Conservation (phyloP, 1,140 invertebrate species). For the Lethrus apterus region DNA sequence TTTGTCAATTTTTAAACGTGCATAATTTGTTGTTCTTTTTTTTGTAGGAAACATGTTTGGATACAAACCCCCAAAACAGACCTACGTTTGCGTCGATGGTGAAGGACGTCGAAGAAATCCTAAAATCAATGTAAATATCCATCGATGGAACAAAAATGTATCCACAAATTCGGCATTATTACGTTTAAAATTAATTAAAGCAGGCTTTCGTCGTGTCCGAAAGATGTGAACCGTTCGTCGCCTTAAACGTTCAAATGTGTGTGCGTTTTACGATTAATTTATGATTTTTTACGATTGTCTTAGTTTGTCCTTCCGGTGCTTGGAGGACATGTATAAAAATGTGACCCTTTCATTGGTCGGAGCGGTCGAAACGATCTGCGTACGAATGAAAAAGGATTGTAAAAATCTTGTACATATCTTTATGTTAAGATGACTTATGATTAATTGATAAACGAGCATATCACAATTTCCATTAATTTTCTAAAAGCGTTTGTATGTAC, state of each 20-base stretch:
- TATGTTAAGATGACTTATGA: slow-evolving; percentile 19
- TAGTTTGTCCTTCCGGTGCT: no score
- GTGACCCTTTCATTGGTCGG: no score
- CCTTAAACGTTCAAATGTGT: slow-evolving; percentile 4
- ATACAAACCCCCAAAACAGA: slow-evolving; percentile 35
- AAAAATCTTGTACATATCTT: slow-evolving; percentile 32
- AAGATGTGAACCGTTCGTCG: neutral
- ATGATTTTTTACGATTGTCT: no score
- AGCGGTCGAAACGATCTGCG: no score
- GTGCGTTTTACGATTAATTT: no score
- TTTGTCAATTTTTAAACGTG: no score
- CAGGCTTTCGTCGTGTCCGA: no score
- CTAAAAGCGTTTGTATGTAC: slow-evolving; percentile 26
- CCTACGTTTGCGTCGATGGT: slow-evolving; percentile 32
- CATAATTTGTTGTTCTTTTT: slow-evolving; percentile 15
- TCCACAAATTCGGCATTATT: no score
- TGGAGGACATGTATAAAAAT: no score
- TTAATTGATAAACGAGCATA: slow-evolving; percentile 27
- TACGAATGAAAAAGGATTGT: no score
- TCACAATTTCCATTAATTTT: slow-evolving; percentile 17
- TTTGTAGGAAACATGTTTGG: slow-evolving; percentile 34
- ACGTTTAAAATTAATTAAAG: no score
- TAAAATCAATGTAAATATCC: slow-evolving; percentile 39
- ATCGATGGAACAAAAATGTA: slow-evolving; percentile 4
- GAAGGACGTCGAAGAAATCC: slow-evolving; percentile 31